These are phyloP conservation scores for Triplophysa tibetana DNA, from an alignment of 2,113 vertebrate species.

Conservation along the genomic window DNA sequence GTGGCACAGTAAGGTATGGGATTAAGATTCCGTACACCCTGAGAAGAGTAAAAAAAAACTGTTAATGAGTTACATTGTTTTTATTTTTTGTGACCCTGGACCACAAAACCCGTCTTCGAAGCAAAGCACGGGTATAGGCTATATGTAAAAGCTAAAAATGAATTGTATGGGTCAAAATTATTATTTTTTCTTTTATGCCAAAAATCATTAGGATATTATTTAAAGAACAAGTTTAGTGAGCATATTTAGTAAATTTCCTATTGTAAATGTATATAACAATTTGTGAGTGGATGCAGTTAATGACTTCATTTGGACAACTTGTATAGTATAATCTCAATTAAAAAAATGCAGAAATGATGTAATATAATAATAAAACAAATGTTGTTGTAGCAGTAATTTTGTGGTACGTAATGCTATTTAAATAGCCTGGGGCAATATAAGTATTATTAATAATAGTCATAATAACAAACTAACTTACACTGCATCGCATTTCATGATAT, in stretches of 20 bases:
- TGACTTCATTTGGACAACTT: neutral
- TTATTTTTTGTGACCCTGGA: no score
- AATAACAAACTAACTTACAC: neutral
- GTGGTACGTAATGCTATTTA: neutral
- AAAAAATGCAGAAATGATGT: neutral
- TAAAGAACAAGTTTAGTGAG: no score
- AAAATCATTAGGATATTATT: neutral
- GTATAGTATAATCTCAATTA: neutral
- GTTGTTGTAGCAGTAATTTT: neutral
- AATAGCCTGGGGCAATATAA: neutral
- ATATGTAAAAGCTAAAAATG: no score
- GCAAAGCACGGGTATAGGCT: no score
- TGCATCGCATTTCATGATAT: constrained; percentile 2
- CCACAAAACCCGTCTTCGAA: no score
- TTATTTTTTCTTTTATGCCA: no score
- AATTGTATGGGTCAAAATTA: no score
- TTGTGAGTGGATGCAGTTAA: neutral
- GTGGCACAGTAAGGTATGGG: neutral
- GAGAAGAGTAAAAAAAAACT: neutral
- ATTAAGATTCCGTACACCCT: neutral
- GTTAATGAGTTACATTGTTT: no score
- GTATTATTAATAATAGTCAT: neutral
- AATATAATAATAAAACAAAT: neutral
- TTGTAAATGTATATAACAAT: neutral
- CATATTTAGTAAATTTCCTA: neutral